A percentile compares a stretch with the other conserved stretches of the same genome.
These are phyloP conservation scores for Anoplophora glabripennis DNA, from an alignment of 1,140 invertebrate species.

Conservation along the genomic window DNA sequence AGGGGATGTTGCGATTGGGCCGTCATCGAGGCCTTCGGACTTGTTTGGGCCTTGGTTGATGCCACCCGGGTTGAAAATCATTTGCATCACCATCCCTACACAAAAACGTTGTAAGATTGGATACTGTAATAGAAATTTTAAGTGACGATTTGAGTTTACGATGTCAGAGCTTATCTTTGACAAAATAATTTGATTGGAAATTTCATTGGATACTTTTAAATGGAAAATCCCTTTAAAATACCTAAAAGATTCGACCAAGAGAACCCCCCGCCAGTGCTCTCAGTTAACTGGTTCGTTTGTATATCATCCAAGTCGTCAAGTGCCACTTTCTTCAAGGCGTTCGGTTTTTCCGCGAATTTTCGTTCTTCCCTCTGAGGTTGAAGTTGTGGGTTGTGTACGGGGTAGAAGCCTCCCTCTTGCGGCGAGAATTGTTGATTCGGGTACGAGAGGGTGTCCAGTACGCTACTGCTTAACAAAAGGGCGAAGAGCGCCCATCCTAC, in stretches of 20 bases:
- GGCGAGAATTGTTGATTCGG: slow-evolving; percentile 47
- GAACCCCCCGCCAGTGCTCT: slow-evolving; percentile 64
- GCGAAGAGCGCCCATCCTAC: slow-evolving; percentile 55
- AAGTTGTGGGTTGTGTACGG: slow-evolving; percentile 51
- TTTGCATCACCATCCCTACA: slow-evolving; percentile 75
- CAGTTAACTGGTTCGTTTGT: slow-evolving; percentile 74
- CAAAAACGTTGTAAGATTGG: not conserved
- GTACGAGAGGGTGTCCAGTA: slow-evolving; percentile 56
- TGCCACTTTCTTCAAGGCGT: slow-evolving; percentile 81
- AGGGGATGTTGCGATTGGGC: slow-evolving; percentile 67
- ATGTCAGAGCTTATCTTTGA: too few species aligned
- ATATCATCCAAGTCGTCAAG: slow-evolving; percentile 78
- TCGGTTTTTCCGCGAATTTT: slow-evolving; percentile 84
- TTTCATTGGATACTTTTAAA: too few species aligned
- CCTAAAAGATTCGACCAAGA: slow-evolving; percentile 83
- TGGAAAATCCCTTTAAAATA: slow-evolving; percentile 36
- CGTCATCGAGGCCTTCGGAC: slow-evolving; percentile 70
- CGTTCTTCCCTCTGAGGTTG: slow-evolving; percentile 58
- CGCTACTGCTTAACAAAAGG: slow-evolving; percentile 54
- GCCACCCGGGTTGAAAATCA: slow-evolving; percentile 70
- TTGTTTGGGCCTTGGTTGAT: slow-evolving; percentile 69
- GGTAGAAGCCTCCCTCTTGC: slow-evolving; percentile 4
- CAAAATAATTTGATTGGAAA: too few species aligned
- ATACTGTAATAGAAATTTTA: too few species aligned
- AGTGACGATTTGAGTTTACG: too few species aligned